Evolutionary conservation across 2,888 invertebrate genomes (phyloP).

Genomic region (Tenthredo mesomela): DNA sequence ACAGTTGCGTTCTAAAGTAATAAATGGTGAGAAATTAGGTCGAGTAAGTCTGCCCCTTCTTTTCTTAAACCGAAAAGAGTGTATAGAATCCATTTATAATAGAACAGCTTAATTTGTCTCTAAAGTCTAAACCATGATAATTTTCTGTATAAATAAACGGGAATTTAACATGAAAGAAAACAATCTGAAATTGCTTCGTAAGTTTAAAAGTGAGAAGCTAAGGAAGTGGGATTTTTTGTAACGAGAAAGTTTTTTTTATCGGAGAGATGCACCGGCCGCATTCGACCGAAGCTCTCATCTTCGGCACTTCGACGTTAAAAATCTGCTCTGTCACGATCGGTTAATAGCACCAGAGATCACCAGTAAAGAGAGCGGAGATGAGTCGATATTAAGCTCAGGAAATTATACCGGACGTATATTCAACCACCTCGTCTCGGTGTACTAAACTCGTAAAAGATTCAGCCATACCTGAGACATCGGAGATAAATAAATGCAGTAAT

Average conservation of each 20-base stretch:
- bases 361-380: neutral
- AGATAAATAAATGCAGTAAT: slow-evolving; percentile 19
- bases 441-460: slow-evolving; percentile 21
- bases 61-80: neutral
- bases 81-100: neutral
- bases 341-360: neutral
- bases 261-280: slow-evolving; percentile 16
- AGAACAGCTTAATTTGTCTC: neutral
- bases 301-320: neutral
- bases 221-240: neutral
- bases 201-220: neutral
- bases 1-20: slow-evolving; percentile 25
- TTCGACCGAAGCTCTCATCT: neutral
- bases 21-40: slow-evolving; percentile 38
- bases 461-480: neutral
- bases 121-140: neutral
- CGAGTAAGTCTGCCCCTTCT: slow-evolving; percentile 24
- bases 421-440: neutral
- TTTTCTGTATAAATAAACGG: neutral
- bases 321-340: neutral
- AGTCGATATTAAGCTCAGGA: neutral
- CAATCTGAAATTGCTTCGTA: neutral
- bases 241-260: slow-evolving; percentile 5
- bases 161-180: neutral
- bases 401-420: slow-evolving; percentile 24